Base-by-base conservation (phyloP, 2,888 invertebrate species). In the Plebejus melissa region DNA sequence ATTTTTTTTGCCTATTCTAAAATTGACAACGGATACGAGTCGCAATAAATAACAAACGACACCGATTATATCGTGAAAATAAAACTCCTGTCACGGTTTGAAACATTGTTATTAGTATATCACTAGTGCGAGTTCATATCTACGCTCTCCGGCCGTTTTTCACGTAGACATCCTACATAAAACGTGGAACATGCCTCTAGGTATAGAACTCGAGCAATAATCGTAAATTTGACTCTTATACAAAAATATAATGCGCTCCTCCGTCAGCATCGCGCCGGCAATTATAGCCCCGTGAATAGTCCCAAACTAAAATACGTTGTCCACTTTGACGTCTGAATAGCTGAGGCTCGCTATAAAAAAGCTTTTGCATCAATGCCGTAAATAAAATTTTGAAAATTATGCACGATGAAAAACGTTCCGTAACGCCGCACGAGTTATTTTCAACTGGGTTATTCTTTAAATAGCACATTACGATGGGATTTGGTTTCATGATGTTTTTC, bases 381-480 rank as follows among this genome's bases (percentile, higher is more conserved):
- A 91, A 91, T 91, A 92, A 91, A 90, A 89, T 90, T 90, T 75
- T 90, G 83, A 88, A 90, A 89, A 92, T 91, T 92, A 92, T 93
- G 91, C 90, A 90, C 85, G 86, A 81, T 87, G 87, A 85, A 85
- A 88, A 89, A 88, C 90, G 90, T 89, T 91, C 86, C 90, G 91
- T 84, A 89, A 88, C 88, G 89, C 90, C 91, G 90, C 92, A 87
- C 84, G 87, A 83, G 90, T 87, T 93, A 93, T 93, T 93, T 93
- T 88, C 90, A 89, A 88, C 91, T 88, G 88, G 89, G 93, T 91
- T 93, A 91, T 90, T 91, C 92, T 93, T 91, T 90, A 93, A 93
- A 93, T 93, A 93, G 93, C 90, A 85, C 88, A 92, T 93, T 90
- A 91, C 93, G 93, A 91, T 93, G 92, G 93, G 88, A 93, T 93